Evolutionary conservation across 2,113 vertebrate genomes (phyloP), one percentile per base, ranked within the genome.

Genomic region (Charina bottae): DNA sequence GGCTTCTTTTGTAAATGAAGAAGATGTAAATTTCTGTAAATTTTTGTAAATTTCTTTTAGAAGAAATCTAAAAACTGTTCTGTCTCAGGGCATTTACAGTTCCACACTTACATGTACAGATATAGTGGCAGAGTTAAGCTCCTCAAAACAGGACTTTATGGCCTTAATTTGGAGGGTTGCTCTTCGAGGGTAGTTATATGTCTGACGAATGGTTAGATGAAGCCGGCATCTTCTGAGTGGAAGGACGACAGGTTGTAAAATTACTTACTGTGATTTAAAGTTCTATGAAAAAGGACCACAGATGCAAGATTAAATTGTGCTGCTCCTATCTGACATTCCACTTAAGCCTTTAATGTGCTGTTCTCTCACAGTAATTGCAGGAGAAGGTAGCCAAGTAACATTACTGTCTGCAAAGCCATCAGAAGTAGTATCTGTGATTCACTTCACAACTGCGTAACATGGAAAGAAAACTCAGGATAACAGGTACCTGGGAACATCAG

Each of bases 221-320:
- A 78, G 87, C 58, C 89, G 78, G 58, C 91, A 92, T 92, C 91
- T 92, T 89, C 91, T 85, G 78, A 92, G 91, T 85, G 87, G 68
- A 92, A 89, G 91, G 91, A 89, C 88, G 91, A 89, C 87, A 89
- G 87, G 87, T 46, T 92, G 72, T 92, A 92, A 92, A 92, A 89
- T 64, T 85, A 85, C 87, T 85, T 84, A 37, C 91, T 85, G 58
- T 92, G 87, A 92, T 92, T 92, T 92, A 92, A 92, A 85, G 78
- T 92, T 78, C 87, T 89, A 55, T 85, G 91, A 89, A 89, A 83
- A 86, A 84, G 72, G 87, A 88, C 56, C 89, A 88, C 91, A 92
- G 87, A 88, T 89, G 78, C 56, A 89, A 92, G 72, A 92, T 92
- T 92, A 92, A 92, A 89, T 92, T 64, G 78, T 89, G 78, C 49